phyloP scores from a whole-genome alignment of 2,113 vertebrate genomes.

The Austrofundulus limnaeus region DNA sequence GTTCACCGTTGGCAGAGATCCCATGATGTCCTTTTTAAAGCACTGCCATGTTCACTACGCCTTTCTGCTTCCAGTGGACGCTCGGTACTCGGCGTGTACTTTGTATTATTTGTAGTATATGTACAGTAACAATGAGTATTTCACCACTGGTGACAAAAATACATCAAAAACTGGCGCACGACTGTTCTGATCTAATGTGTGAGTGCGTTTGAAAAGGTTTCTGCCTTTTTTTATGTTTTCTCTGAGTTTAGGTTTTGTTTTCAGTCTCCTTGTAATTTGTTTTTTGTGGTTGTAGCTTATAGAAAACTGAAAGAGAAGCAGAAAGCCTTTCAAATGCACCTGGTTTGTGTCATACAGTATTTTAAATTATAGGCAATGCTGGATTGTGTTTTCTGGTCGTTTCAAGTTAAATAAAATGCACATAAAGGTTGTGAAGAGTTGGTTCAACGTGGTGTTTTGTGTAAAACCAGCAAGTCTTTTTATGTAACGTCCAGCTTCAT shows the following conservation, averaged over 20 bases:
- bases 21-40: constrained; percentile 5
- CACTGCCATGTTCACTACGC: constrained; percentile 3
- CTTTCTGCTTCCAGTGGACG: background rate
- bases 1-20: background rate
- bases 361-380: constrained; percentile 28
- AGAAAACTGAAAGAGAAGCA: background rate
- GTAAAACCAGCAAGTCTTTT: background rate
- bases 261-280: background rate
- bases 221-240: background rate
- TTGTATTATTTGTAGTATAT: background rate
- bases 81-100: background rate
- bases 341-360: constrained; percentile 23
- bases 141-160: background rate
- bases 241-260: too few relatives aligned
- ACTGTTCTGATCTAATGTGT: background rate
- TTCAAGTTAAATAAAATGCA: constrained; percentile 53
- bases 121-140: background rate
- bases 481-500: background rate
- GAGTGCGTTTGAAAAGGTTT: constrained; percentile 16
- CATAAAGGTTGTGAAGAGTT: background rate
- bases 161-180: constrained; percentile 4
- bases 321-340: background rate
- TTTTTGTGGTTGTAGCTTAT: background rate
- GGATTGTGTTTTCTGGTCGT: constrained; percentile 44
- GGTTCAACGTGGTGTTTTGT: background rate